phyloP scores from a whole-genome alignment of 2,113 vertebrate genomes.

The Charadrius vociferus region DNA sequence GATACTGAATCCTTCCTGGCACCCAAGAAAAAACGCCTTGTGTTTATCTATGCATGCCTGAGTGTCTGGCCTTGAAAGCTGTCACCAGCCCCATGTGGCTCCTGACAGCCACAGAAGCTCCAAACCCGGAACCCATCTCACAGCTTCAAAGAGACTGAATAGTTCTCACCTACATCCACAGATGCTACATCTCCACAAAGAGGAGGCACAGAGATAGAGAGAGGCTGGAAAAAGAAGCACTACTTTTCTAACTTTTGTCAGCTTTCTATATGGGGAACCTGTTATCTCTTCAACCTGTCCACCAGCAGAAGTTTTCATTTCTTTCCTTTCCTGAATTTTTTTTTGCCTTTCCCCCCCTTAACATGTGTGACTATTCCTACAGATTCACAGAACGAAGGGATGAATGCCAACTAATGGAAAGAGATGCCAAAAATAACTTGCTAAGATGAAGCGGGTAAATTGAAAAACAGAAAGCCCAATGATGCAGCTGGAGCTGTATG shows the following conservation, averaged over 20 bases:
- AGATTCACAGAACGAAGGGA: neutral
- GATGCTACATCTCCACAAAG: neutral
- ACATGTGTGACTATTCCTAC: neutral
- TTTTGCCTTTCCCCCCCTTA: neutral
- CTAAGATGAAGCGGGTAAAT: neutral
- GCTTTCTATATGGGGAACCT: neutral
- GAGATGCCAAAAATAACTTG: neutral
- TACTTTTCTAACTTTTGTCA: neutral
- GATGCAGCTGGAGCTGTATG: neutral
- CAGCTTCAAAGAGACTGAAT: neutral
- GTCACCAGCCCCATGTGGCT: neutral
- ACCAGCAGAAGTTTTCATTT: neutral
- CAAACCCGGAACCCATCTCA: neutral
- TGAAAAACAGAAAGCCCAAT: neutral
- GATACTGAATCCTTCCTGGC: neutral
- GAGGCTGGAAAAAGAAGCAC: neutral
- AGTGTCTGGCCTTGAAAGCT: neutral
- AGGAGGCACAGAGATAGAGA: neutral
- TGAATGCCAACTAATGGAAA: neutral
- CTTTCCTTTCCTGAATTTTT: neutral
- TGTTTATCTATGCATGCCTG: neutral
- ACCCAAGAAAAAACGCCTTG: neutral
- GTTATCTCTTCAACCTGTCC: neutral
- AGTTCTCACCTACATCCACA: neutral
- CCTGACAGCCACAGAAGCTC: neutral